Evolutionary conservation across 2,888 invertebrate species (phyloP), one percentile per base, ranked within the genome.

Genomic region (Maniola hyperantus): DNA sequence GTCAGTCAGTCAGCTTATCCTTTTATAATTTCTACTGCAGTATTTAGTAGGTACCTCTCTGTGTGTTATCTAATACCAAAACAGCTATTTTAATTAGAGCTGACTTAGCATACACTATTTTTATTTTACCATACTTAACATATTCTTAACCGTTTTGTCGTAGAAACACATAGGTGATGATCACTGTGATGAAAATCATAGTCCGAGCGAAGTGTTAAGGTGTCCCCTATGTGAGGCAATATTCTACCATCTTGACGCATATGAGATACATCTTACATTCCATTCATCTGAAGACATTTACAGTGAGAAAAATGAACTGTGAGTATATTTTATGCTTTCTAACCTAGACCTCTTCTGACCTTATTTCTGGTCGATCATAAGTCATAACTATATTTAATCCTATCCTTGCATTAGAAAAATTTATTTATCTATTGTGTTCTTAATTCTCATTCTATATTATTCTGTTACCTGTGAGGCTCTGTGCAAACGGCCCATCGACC

Each of bases 171-270:
- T 93, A 71, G 80, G 81, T 64, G 89, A 92, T 73, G 93, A 93
- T 58, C 94, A 94, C 72, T 77, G 79, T 69, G 87, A 93, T 81
- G 93, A 94, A 73, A 94, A 95, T 72, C 90, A 90, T 72, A 82
- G 83, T 66, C 91, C 91, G 1, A 93, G 91, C 59, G 94, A 95
- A 76, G 83, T 95, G 55, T 87, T 95, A 50, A 92, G 94, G 65
- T 95, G 95, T 77, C 94, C 94, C 4, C 87, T 94, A 18, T 95
- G 95, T 78, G 94, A 95, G 70, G 95, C 94, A 11, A 83, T 95
- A 54, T 95, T 95, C 79, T 95, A 93, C 74, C 94, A 93, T 76
- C 89, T 94, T 75, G 93, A 93, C 80, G 95, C 95, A 0, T 95
- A 95, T 77, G 93, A 94, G 72, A 86, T 93, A 58, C 95, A 95